Evolutionary conservation across 1,140 invertebrate species (phyloP).

Genomic region (Solenopsis fugax): DNA sequence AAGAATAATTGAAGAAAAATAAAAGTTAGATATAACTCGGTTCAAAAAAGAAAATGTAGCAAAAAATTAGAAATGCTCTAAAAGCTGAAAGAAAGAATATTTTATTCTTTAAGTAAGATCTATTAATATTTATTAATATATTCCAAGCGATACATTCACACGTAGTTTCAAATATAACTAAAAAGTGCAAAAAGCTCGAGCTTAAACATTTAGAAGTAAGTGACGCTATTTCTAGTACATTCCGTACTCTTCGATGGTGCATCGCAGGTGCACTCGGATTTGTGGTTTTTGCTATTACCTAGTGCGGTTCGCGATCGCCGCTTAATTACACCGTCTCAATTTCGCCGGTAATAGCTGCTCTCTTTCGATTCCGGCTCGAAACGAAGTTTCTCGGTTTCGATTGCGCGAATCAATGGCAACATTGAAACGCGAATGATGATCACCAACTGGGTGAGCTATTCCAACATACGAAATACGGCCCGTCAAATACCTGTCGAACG

Average conservation of each 20-base stretch:
- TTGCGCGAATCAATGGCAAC: constrained; percentile 58
- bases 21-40: background rate
- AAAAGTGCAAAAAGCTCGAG: background rate
- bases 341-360: constrained; percentile 39
- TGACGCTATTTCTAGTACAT: background rate
- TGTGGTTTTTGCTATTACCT: constrained; percentile 46
- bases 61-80: background rate
- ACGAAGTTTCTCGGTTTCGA: constrained; percentile 68
- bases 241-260: background rate
- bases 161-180: background rate
- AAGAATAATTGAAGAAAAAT: background rate
- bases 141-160: background rate
- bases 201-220: background rate
- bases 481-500: constrained; percentile 72
- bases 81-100: background rate
- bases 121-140: background rate
- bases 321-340: constrained; percentile 59
- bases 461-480: constrained; percentile 59
- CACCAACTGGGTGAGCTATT: constrained; percentile 49
- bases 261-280: constrained; percentile 32
- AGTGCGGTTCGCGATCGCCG: constrained; percentile 49
- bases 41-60: background rate
- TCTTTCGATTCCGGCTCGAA: constrained; percentile 40
- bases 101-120: background rate
- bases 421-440: constrained; percentile 59